Conservation (phyloP, 2,888 invertebrate genomes). For the Drosophila paucipuncta region DNA sequence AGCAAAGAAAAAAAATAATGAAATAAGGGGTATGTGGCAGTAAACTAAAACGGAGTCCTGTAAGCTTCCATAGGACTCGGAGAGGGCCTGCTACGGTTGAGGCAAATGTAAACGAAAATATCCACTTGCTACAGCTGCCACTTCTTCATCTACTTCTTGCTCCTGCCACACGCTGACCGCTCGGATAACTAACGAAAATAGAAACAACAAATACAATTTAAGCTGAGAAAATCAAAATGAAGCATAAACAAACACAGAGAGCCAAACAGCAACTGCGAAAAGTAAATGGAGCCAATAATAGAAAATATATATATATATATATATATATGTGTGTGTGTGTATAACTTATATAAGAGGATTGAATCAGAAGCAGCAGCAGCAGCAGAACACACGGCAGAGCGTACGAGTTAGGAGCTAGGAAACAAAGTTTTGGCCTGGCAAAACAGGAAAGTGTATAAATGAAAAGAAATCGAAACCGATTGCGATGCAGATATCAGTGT, state of each 20-base stretch:
- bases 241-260: constrained; percentile 74
- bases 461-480: constrained; percentile 81
- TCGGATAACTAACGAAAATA: constrained; percentile 74
- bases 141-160: constrained; percentile 1
- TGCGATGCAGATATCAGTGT: constrained; percentile 24
- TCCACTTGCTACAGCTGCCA: constrained; percentile 33
- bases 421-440: constrained; percentile 43
- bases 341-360: constrained; percentile 39
- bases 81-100: constrained; percentile 18
- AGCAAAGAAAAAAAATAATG: constrained; percentile 5
- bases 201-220: constrained; percentile 80
- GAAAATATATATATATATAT: constrained; percentile 50
- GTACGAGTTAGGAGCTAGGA: constrained; percentile 7
- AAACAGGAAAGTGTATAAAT: constrained; percentile 77
- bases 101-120: constrained; percentile 59
- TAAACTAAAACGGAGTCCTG: constrained; percentile 56
- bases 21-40: constrained; percentile 49
- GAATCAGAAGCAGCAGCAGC: not conserved
- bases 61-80: constrained; percentile 4
- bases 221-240: constrained; percentile 78
- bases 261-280: constrained; percentile 47
- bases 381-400: not conserved
- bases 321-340: constrained; percentile 30
- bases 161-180: constrained; percentile 32
- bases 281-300: constrained; percentile 81